Conservation (phyloP, 2,113 vertebrate genomes). For the Campylomormyrus numenius region DNA sequence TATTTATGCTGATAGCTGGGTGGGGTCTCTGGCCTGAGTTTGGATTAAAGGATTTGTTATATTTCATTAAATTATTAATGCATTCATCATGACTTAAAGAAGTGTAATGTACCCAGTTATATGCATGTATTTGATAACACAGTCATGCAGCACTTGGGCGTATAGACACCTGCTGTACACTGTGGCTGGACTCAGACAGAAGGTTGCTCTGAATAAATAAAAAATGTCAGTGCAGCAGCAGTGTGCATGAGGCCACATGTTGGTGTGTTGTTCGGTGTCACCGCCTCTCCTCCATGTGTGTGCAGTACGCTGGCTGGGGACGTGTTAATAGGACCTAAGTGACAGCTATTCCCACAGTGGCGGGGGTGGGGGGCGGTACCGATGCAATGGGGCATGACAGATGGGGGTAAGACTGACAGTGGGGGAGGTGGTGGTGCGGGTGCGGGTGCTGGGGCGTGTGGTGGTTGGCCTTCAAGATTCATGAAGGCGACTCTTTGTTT, state of each 20-base stretch:
- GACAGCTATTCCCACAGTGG: neutral
- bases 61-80: neutral
- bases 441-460: neutral
- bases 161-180: neutral
- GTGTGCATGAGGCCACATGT: neutral
- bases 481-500: neutral
- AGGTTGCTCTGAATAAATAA: neutral
- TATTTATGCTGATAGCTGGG: neutral
- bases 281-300: neutral
- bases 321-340: neutral
- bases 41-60: neutral
- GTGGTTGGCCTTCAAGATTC: neutral
- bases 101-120: neutral
- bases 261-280: neutral
- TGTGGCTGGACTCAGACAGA: neutral
- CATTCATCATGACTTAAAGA: neutral
- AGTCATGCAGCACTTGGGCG: neutral
- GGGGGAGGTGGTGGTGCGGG: too few relatives aligned
- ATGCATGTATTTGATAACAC: neutral
- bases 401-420: neutral
- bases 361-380: neutral
- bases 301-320: neutral
- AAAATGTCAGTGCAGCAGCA: neutral
- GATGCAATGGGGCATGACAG: constrained; percentile 8
- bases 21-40: neutral